phyloP scores from a whole-genome alignment of 2,797 vertebrate species.

The Sebastes miniatus region DNA sequence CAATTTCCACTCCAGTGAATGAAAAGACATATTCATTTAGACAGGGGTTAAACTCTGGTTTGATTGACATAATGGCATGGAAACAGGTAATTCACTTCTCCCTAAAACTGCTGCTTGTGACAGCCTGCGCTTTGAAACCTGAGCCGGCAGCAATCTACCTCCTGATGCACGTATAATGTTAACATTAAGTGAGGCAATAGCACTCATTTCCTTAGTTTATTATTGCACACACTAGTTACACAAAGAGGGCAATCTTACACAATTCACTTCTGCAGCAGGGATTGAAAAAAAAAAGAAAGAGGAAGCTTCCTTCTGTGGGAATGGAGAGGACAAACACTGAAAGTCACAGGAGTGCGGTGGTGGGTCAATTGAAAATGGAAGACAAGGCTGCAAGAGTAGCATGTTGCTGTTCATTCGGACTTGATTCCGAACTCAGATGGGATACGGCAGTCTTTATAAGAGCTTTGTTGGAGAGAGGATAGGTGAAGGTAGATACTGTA shows the following conservation, averaged over 20 bases:
- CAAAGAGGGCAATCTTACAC: slow-evolving; percentile 71
- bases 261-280: slow-evolving; percentile 65
- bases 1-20: slow-evolving; percentile 30
- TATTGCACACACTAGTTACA: slow-evolving; percentile 72
- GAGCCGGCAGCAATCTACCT: slow-evolving; percentile 58
- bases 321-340: slow-evolving; percentile 57
- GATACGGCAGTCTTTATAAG: neutral
- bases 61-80: slow-evolving; percentile 59
- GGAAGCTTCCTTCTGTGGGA: slow-evolving; percentile 64
- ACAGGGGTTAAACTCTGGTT: slow-evolving; percentile 25
- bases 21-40: slow-evolving; percentile 47
- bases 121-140: slow-evolving; percentile 53
- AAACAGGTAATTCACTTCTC: slow-evolving; percentile 61
- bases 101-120: slow-evolving; percentile 27
- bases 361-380: slow-evolving; percentile 37
- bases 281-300: slow-evolving; percentile 46
- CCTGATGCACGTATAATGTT: slow-evolving; percentile 63
- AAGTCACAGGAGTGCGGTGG: slow-evolving; percentile 20
- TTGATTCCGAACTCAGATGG: slow-evolving; percentile 8
- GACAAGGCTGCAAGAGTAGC: slow-evolving; percentile 9
- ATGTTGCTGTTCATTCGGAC: slow-evolving; percentile 26
- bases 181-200: slow-evolving; percentile 70
- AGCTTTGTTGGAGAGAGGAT: neutral
- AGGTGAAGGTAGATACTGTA: neutral
- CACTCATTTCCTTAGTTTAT: slow-evolving; percentile 77